Evolutionary conservation across 2,113 vertebrate species (phyloP), one percentile per base, ranked within the genome.

Genomic region (Campylomormyrus numenius): DNA sequence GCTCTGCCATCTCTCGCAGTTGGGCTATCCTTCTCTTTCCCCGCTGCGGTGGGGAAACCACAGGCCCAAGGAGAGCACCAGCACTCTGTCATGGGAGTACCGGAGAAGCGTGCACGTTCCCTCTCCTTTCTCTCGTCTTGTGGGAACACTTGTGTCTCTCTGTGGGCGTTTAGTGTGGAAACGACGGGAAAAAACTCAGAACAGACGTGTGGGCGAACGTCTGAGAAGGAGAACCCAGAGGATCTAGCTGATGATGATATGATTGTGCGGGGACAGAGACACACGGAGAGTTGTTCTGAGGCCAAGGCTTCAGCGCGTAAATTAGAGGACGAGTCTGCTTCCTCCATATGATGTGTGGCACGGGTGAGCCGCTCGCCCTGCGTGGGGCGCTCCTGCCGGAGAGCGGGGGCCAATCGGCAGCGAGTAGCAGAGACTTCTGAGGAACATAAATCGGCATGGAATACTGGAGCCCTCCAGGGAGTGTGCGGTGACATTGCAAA

Each of bases 221-320:
- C 85, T 87, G 85, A 87, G 50, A 39, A 87, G 48, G 84, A 49
- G 45, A 27, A 31, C 45, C 48, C 45, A 17, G 84, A 86, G 84
- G 46, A 86, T 48, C 45, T 15, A 27, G 45, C 1, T 48, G 48
- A 50, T 24, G 84, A 27, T 49, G 46, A 49, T 86, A 85, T 45
- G 45, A 27, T 17, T 24, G 84, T 49, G 24, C 4, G 3, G 48
- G 48, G 84, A 86, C 84, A n/a, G n/a, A 49, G 84, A 27, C 84
- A 46, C 10, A 31, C 3, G 49, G 2, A 7, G n/a, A 42, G 49
- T 9, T 19, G 15, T 88, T 88, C 39, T 6, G 17, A 88, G 56
- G 56, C 56, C 53, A 62, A 48, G 53, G 53, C 15, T 88, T 62
- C 87, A 45, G 58, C 8, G 24, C 56, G 45, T 87, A 53, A 87